Percentiles rank a stretch among this genome's conserved stretches.
phyloP scores from a whole-genome alignment of 2,888 invertebrate species.

The Dynastes grantii region DNA sequence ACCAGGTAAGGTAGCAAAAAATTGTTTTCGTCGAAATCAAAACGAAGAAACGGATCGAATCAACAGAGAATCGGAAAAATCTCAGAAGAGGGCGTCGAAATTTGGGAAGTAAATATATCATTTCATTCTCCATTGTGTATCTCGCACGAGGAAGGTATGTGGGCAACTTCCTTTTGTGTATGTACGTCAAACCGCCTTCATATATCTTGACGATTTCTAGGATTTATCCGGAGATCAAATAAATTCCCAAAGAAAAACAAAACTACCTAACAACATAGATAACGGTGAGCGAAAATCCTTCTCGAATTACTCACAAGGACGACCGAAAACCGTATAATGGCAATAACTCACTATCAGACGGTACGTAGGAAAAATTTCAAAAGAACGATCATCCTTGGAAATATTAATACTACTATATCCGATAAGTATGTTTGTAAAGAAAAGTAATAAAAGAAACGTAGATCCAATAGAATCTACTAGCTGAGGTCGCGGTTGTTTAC shows the following conservation, averaged over 20 bases:
- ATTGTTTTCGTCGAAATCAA: too few relatives aligned
- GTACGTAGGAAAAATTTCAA: neutral
- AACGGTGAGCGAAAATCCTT: neutral
- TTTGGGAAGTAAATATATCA: neutral
- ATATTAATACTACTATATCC: conserved; percentile 5
- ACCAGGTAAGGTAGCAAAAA: too few relatives aligned
- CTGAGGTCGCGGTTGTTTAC: neutral
- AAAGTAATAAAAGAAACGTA: conserved; percentile 1
- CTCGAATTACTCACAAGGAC: neutral
- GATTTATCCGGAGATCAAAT: conserved; percentile 29
- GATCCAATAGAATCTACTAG: neutral
- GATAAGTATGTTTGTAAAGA: conserved; percentile 19
- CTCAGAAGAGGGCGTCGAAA: neutral
- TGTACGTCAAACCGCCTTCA: neutral
- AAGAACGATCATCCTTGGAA: conserved; percentile 24
- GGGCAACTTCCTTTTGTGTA: neutral
- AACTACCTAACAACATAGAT: conserved; percentile 1
- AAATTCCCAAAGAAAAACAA: conserved; percentile 21
- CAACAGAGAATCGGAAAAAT: too few relatives aligned
- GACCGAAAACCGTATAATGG: neutral
- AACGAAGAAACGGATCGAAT: too few relatives aligned
- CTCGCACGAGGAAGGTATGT: neutral
- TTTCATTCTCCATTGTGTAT: neutral
- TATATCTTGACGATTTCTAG: conserved; percentile 11
- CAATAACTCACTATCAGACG: neutral